These are phyloP conservation scores for Callospermophilus lateralis DNA, from an alignment of 2,113 vertebrate species.

Conservation along the genomic window DNA sequence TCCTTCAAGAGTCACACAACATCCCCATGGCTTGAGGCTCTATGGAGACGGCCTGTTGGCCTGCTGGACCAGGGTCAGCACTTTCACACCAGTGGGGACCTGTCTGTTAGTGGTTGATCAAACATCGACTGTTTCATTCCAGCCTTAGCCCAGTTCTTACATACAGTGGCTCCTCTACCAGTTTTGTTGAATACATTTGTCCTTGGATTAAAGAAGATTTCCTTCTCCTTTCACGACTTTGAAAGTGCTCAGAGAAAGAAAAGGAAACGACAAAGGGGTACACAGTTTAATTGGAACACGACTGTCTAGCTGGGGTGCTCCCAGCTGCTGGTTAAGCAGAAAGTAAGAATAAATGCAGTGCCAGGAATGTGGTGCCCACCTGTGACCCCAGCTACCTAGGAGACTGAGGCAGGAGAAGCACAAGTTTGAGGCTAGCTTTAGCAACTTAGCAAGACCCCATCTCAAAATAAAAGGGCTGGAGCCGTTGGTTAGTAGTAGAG, in stretches of 20 bases:
- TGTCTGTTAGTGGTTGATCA: rapidly evolving
- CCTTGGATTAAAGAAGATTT: neutral
- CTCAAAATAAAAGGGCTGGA: neutral
- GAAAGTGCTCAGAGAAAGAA: neutral
- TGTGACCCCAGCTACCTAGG: neutral
- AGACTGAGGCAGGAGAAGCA: neutral
- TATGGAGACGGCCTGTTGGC: neutral
- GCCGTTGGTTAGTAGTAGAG: neutral
- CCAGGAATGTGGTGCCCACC: neutral
- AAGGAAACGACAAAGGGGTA: neutral
- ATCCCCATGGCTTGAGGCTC: neutral
- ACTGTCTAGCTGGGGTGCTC: neutral
- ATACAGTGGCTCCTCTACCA: neutral
- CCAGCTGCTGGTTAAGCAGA: neutral
- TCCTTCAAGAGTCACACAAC: neutral
- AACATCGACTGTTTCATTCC: neutral
- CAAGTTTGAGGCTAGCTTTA: neutral
- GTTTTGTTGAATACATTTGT: neutral
- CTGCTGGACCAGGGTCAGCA: neutral
- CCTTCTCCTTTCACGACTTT: constrained; percentile 12
- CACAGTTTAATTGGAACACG: neutral
- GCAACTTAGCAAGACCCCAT: neutral
- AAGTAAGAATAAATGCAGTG: neutral
- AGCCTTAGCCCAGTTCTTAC: neutral
- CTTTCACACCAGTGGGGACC: neutral